phyloP scores from a whole-genome alignment of 2,888 invertebrate species.

The Thysanoteuthis rhombus region DNA sequence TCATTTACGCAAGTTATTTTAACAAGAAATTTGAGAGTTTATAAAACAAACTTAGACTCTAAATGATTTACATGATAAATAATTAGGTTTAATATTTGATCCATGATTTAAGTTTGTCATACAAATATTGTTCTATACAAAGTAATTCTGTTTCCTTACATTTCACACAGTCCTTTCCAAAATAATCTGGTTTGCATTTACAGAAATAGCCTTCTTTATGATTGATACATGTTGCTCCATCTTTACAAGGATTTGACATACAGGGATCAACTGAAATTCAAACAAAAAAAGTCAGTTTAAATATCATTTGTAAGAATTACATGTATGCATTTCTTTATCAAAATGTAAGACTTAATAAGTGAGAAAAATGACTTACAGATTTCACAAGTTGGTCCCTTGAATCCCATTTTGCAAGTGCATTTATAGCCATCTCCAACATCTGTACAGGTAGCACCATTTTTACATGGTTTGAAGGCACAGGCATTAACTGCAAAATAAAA shows the following conservation, averaged over 20 bases:
- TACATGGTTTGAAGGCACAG: too few relatives aligned
- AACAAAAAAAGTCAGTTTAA: background rate
- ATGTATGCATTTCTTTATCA: too few relatives aligned
- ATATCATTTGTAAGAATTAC: too few relatives aligned
- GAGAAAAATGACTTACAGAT: background rate
- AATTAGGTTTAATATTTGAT: too few relatives aligned
- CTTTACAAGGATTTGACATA: background rate
- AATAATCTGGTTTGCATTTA: background rate
- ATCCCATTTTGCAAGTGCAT: background rate
- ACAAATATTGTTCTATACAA: too few relatives aligned
- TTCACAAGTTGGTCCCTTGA: background rate
- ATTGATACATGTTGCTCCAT: background rate
- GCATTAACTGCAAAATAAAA: too few relatives aligned
- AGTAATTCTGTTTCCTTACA: background rate
- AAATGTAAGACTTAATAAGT: too few relatives aligned
- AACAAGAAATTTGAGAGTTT: too few relatives aligned
- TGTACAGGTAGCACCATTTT: background rate
- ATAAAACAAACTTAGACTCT: too few relatives aligned
- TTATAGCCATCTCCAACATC: background rate
- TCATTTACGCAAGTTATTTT: too few relatives aligned
- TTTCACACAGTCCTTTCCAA: background rate
- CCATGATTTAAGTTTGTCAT: too few relatives aligned
- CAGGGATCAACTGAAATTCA: background rate
- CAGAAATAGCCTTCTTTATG: background rate
- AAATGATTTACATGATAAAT: too few relatives aligned